Evolutionary conservation across 2,113 vertebrate species (phyloP).

Genomic region (Lampris incognitus): DNA sequence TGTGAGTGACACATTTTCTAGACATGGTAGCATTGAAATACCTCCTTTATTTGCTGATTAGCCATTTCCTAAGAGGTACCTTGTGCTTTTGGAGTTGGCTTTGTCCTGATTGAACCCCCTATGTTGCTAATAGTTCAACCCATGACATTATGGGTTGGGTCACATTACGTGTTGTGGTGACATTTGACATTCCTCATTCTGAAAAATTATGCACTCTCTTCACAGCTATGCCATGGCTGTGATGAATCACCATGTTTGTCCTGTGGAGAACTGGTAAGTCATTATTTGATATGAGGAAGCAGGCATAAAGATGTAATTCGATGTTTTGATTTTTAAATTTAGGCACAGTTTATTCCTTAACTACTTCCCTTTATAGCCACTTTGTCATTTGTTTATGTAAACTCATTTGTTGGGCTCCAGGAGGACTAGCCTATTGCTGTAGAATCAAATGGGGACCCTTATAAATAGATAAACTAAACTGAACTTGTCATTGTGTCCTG

Average conservation of each 20-base stretch:
- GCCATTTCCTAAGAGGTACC: too few relatives aligned
- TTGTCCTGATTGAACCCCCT: background rate
- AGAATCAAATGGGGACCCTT: background rate
- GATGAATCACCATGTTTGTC: conserved; percentile 95
- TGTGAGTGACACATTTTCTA: conserved; percentile 82
- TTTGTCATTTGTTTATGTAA: too few relatives aligned
- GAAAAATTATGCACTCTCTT: conserved; percentile 10
- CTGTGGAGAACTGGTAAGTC: conserved; percentile 93
- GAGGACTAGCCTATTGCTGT: background rate
- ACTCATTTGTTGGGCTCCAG: too few relatives aligned
- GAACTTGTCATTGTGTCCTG: conserved; percentile 15
- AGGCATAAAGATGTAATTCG: background rate
- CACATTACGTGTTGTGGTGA: background rate
- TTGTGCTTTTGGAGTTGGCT: background rate
- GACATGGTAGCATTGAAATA: background rate
- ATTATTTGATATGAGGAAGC: background rate
- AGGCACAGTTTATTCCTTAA: background rate
- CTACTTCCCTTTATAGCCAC: background rate
- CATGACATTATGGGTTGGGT: background rate
- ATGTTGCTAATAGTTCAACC: background rate
- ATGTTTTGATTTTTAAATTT: background rate
- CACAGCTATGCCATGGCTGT: conserved; percentile 93
- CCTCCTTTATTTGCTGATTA: too few relatives aligned
- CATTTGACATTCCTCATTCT: conserved; percentile 17
- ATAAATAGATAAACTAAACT: background rate